Evolutionary conservation across 2,797 vertebrate species (phyloP).

Genomic region (Schizothorax lantsangensis): DNA sequence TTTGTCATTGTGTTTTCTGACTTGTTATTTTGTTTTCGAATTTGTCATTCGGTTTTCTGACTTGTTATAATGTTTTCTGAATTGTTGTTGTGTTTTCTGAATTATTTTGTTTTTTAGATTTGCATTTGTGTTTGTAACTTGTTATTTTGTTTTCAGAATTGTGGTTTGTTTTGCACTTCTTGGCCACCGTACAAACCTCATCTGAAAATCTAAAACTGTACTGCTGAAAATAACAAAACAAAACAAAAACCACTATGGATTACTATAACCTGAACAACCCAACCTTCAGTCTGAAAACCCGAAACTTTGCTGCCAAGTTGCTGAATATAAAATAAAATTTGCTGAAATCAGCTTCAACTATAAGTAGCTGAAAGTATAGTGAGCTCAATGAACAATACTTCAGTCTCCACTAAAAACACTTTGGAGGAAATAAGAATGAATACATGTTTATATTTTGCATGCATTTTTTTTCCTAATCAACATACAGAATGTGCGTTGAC

Average conservation of each 20-base stretch:
- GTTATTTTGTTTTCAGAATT: no score
- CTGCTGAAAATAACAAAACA: neutral
- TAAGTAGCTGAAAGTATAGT: neutral
- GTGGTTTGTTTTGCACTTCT: no score
- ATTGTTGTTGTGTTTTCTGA: no score
- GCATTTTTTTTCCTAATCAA: neutral
- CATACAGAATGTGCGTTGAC: neutral
- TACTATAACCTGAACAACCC: neutral
- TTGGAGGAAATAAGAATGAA: neutral
- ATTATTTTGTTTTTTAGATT: no score
- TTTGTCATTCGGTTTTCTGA: no score
- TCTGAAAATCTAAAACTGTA: neutral
- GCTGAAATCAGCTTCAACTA: neutral
- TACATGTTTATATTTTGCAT: neutral
- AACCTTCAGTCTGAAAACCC: neutral
- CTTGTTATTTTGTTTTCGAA: no score
- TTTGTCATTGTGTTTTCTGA: no score
- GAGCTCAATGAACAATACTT: neutral
- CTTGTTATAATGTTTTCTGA: no score
- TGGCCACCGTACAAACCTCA: neutral
- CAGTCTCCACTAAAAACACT: neutral
- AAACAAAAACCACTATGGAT: neutral
- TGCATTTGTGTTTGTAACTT: no score
- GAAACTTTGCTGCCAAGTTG: neutral
- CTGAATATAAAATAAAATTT: neutral